Conservation (phyloP, 1,140 invertebrate species). For the Pseudobourletiella spinata region DNA sequence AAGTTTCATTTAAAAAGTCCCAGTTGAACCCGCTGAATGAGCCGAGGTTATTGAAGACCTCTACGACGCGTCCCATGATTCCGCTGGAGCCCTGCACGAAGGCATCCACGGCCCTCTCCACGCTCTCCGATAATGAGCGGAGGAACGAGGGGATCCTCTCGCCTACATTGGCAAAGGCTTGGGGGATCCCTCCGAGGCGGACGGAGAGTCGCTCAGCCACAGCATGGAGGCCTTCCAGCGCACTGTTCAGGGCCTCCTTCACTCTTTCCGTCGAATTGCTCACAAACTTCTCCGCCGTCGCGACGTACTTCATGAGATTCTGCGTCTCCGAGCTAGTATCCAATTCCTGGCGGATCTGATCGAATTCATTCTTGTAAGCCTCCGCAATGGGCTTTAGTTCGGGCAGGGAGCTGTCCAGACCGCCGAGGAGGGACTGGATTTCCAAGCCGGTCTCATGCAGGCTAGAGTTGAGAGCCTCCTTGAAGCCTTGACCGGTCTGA, state of each 20-base stretch:
- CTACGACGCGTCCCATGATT: neutral
- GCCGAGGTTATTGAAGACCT: conserved; percentile 6
- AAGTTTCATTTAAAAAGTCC: conserved; percentile 11
- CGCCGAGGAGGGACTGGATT: neutral
- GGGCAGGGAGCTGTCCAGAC: conserved; percentile 9
- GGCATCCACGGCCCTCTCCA: conserved; percentile 13
- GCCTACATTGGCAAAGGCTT: neutral
- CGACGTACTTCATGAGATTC: conserved; percentile 1
- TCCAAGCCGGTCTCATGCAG: conserved; percentile 17
- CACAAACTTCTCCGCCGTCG: neutral
- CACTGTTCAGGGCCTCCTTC: neutral
- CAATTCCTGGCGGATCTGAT: conserved; percentile 20
- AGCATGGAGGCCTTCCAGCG: neutral
- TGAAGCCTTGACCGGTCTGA: conserved; percentile 6
- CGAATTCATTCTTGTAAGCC: conserved; percentile 10
- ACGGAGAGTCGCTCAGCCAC: too few relatives aligned
- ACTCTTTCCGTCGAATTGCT: neutral
- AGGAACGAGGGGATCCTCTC: conserved; percentile 6
- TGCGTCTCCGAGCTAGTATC: conserved; percentile 17
- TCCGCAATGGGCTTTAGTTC: conserved; percentile 11
- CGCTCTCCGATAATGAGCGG: neutral
- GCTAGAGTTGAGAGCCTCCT: neutral
- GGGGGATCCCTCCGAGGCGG: neutral
- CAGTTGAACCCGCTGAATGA: neutral
- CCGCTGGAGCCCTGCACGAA: neutral